Evolutionary conservation across 1,140 invertebrate species (phyloP).

Genomic region (Streblospio benedicti): DNA sequence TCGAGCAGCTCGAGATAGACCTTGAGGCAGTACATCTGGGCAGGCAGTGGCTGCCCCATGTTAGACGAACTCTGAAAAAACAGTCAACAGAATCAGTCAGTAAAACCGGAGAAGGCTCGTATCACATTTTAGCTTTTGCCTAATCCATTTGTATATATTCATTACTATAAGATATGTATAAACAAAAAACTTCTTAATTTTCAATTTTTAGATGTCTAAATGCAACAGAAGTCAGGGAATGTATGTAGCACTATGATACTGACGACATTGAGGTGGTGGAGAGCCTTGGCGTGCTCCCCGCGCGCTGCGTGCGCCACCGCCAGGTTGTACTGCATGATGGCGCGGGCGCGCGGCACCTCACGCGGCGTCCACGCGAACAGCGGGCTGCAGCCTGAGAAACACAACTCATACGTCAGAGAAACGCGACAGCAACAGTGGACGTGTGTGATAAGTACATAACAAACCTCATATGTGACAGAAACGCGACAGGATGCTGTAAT

Average conservation of each 20-base stretch:
- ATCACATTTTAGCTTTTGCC: too few relatives aligned
- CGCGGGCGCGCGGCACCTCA: slow-evolving; percentile 56
- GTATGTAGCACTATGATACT: neutral
- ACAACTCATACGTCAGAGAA: neutral
- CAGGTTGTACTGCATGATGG: slow-evolving; percentile 69
- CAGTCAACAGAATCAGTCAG: slow-evolving; percentile 21
- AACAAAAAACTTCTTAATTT: too few relatives aligned
- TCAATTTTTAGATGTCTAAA: too few relatives aligned
- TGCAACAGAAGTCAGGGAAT: too few relatives aligned
- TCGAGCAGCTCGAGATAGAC: slow-evolving; percentile 45
- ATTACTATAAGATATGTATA: too few relatives aligned
- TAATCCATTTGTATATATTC: too few relatives aligned
- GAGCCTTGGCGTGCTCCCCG: slow-evolving; percentile 67
- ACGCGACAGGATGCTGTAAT: too few relatives aligned
- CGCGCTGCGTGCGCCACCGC: slow-evolving; percentile 66
- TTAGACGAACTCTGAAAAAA: slow-evolving; percentile 53
- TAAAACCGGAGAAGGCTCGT: too few relatives aligned
- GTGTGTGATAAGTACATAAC: too few relatives aligned
- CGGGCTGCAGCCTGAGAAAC: too few relatives aligned
- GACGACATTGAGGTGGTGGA: slow-evolving; percentile 61
- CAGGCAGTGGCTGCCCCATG: slow-evolving; percentile 43
- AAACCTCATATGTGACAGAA: too few relatives aligned
- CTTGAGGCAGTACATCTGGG: slow-evolving; percentile 44
- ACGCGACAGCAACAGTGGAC: neutral
- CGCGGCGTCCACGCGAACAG: slow-evolving; percentile 58